These are phyloP conservation scores for Malurus splendens DNA, from an alignment of 2,797 vertebrate genomes.

Conservation along the genomic window DNA sequence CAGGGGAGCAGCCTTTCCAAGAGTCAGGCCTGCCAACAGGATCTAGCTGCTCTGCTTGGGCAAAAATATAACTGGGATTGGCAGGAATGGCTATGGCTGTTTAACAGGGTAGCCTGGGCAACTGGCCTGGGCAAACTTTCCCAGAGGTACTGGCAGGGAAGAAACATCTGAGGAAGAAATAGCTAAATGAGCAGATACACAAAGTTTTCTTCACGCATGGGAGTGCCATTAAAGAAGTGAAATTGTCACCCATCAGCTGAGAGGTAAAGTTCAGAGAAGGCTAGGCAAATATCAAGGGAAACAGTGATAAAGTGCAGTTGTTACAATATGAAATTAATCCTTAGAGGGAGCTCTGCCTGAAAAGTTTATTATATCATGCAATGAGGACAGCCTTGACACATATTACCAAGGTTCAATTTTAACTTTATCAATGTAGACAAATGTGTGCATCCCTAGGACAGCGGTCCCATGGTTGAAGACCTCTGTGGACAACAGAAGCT, in stretches of 20 bases:
- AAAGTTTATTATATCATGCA: neutral
- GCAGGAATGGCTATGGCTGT: neutral
- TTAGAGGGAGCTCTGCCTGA: neutral
- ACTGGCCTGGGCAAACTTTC: neutral
- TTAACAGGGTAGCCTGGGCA: neutral
- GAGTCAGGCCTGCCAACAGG: neutral
- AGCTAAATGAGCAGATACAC: neutral
- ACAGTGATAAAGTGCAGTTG: neutral
- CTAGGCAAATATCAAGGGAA: neutral
- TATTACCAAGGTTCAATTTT: neutral
- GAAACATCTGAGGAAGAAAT: neutral
- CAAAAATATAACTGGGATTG: fast-evolving
- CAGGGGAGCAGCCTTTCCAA: neutral
- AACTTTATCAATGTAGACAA: neutral
- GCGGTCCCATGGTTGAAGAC: neutral
- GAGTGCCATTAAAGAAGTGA: neutral
- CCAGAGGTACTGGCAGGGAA: neutral
- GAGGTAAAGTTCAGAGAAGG: neutral
- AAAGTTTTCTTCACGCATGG: neutral
- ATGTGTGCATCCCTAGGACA: neutral
- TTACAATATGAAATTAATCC: neutral
- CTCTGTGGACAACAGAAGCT: neutral
- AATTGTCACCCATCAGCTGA: neutral
- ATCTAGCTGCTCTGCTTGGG: neutral
- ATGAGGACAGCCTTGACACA: neutral